These are phyloP conservation scores for Petaurus breviceps DNA, from an alignment of 2,113 vertebrate species.

Conservation along the genomic window DNA sequence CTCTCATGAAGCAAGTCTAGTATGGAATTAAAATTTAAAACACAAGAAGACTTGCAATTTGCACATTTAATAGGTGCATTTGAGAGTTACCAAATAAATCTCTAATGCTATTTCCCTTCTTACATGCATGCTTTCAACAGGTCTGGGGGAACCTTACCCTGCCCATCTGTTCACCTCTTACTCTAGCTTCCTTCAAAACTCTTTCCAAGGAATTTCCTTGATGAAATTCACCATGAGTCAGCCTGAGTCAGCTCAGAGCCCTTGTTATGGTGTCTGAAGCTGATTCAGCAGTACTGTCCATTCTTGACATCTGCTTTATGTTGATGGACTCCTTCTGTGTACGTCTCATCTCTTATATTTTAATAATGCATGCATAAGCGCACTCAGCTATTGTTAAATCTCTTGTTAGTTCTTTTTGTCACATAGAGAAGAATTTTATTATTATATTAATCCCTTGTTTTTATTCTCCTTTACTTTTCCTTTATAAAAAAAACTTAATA, in stretches of 20 bases:
- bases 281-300: background rate
- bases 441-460: background rate
- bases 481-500: background rate
- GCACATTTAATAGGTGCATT: background rate
- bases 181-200: background rate
- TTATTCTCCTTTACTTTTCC: conserved; percentile 9
- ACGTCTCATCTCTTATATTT: background rate
- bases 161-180: background rate
- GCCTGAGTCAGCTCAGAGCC: background rate
- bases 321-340: background rate
- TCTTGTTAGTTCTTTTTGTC: background rate
- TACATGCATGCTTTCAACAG: background rate
- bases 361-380: background rate
- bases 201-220: background rate
- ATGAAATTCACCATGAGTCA: background rate
- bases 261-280: background rate
- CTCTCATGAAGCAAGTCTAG: background rate
- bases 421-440: background rate
- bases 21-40: background rate
- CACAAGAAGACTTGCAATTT: background rate
- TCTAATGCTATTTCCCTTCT: background rate
- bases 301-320: background rate
- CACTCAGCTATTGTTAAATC: background rate
- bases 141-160: background rate
- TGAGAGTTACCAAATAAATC: background rate